Evolutionary conservation across 2,797 vertebrate species (phyloP).

Genomic region (Pangasius sanitwongsei): DNA sequence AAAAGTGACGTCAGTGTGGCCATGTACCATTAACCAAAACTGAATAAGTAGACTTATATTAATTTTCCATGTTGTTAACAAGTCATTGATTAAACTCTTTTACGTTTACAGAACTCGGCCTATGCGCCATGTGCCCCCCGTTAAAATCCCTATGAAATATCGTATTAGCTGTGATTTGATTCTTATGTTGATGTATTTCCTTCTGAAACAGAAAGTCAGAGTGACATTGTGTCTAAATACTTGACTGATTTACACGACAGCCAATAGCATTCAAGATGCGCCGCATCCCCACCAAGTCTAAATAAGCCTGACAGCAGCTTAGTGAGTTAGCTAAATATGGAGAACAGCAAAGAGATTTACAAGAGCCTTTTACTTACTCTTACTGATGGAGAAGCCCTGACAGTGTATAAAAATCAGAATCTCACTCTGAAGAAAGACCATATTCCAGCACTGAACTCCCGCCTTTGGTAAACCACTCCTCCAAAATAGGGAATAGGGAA

Average conservation of each 20-base stretch:
- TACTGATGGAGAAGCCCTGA: not conserved
- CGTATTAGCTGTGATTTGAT: not conserved
- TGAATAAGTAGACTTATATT: slow-evolving; percentile 50
- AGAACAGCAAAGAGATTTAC: not conserved
- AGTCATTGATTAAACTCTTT: slow-evolving; percentile 51
- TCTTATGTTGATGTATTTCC: not conserved
- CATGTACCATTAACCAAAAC: slow-evolving; percentile 30
- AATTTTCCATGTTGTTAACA: slow-evolving; percentile 61
- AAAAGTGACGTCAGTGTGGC: slow-evolving; percentile 56
- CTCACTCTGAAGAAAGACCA: not conserved
- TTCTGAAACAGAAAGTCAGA: not conserved
- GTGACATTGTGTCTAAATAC: not conserved
- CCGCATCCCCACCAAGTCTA: not conserved
- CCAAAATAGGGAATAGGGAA: not conserved
- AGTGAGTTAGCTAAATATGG: not conserved
- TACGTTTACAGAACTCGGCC: slow-evolving; percentile 26
- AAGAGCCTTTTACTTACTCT: not conserved
- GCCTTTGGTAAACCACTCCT: not conserved
- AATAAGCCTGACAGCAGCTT: not conserved
- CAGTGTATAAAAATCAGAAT: not conserved
- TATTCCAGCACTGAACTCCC: not conserved
- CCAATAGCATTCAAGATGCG: not conserved
- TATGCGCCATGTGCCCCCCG: not conserved
- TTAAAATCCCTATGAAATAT: not conserved
- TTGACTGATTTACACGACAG: not conserved